Conservation (phyloP, 2,797 vertebrate genomes). For the Phalloptychus januarius region DNA sequence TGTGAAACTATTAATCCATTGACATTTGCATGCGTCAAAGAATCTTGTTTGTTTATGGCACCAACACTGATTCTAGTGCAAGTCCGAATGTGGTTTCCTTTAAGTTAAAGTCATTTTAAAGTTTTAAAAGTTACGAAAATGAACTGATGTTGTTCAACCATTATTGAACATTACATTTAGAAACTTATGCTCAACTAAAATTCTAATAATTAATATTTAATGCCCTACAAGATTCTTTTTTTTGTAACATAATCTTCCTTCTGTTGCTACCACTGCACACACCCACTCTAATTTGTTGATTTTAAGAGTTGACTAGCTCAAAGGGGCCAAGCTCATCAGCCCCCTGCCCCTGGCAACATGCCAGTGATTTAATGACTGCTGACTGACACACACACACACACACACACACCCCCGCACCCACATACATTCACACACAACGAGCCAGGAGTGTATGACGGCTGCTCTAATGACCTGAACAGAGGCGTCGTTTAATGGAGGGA, state of each 20-base stretch:
- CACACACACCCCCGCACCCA: conserved; percentile 7
- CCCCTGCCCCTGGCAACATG: conserved; percentile 64
- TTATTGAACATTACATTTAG: neutral
- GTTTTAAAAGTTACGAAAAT: neutral
- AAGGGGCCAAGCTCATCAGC: conserved; percentile 69
- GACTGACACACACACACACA: conserved; percentile 44
- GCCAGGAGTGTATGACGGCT: conserved; percentile 20
- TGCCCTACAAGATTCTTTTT: neutral
- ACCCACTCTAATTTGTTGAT: conserved; percentile 73
- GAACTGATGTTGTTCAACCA: neutral
- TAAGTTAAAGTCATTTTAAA: neutral
- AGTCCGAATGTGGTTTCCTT: neutral
- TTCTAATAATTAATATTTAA: neutral
- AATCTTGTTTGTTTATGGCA: neutral
- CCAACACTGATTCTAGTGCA: neutral
- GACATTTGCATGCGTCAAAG: neutral
- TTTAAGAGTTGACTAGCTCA: conserved; percentile 75
- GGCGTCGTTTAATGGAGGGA: conserved; percentile 17
- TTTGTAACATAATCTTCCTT: neutral
- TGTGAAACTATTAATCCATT: neutral
- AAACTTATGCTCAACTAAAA: neutral
- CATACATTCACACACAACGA: conserved; percentile 27
- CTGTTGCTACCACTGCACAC: conserved; percentile 35
- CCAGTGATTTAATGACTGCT: conserved; percentile 68
- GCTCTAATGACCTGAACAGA: conserved; percentile 17